A percentile compares a stretch with the other conserved stretches of the same genome.
phyloP scores from a whole-genome alignment of 2,888 invertebrate genomes.

The Parapristionchus giblindavisi region DNA sequence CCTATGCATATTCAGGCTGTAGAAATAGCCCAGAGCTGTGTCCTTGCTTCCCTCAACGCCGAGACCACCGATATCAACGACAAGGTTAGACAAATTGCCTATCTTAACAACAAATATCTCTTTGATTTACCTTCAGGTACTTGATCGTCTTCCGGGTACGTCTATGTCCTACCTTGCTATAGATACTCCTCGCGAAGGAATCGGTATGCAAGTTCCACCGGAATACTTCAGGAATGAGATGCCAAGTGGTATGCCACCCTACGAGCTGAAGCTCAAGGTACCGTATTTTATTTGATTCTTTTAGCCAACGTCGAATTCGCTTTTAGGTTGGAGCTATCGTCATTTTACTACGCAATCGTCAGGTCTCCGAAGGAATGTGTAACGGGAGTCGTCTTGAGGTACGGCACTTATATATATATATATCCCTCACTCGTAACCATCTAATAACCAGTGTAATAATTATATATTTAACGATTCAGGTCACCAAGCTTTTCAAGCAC shows the following conservation, averaged over 20 bases:
- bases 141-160: neutral
- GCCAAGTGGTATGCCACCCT: neutral
- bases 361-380: neutral
- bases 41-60: neutral
- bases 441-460: neutral
- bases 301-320: neutral
- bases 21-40: neutral
- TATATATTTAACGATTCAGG: neutral
- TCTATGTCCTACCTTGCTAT: neutral
- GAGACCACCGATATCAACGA: neutral
- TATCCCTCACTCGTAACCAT: too few relatives aligned
- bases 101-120: neutral
- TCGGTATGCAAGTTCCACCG: neutral
- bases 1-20: neutral
- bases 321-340: neutral
- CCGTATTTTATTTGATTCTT: neutral
- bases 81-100: neutral
- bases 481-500: neutral
- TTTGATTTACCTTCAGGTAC: slow-evolving; percentile 1
- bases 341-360: neutral
- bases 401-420: too few relatives aligned
- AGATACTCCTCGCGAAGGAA: neutral
- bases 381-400: slow-evolving; percentile 3
- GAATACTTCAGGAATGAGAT: neutral
- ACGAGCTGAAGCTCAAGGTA: slow-evolving; percentile 8